Evolutionary conservation across 2,113 vertebrate genomes (phyloP), one percentile per base, ranked within the genome.

Genomic region (Prinia subflava): DNA sequence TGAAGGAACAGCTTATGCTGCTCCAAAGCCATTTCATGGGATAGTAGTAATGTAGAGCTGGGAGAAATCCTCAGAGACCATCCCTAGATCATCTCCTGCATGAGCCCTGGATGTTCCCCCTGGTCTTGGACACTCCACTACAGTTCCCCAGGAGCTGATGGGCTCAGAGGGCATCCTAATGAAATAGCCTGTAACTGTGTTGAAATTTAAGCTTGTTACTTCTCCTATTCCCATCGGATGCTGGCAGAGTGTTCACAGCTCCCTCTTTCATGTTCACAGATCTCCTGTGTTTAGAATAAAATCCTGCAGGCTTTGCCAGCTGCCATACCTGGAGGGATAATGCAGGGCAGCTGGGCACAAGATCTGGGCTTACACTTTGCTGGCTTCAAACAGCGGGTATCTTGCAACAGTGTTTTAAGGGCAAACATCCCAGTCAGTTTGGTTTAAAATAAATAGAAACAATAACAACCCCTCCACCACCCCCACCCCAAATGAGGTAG

Each of bases 211-310:
- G 49, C 8, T 73, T 56, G 15, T 44, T 77, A 5, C 7, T 64
- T 64, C 25, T 78, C 31, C 37, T 73, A 0, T 56, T 21, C 20
- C 57, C 17, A 31, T 16, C 0, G 0, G 63, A 53, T 37, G 11
- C 46, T 71, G 49, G 30, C 30, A 68, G 9, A 3, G 0, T 15
- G 16, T 31, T 74, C 13, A 2, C n/a, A 53, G n/a, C 8, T 50
- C 62, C 62, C 63, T 46, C 31, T 65, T 37, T 37, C 0, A 0
- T 31, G 11, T 69, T 77, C 4, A 1, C 50, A 62, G 76, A 33
- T 23, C 16, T 60, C 39, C 19, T 41, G 42, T 10, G 14, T 33
- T 30, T 35, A 24, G 60, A 56, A 22, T 5, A 49, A 52, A 70
- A 46, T 20, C 42, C 69, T 4, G 9, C 42, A 17, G 65, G 52